Base-by-base conservation (phyloP, 1,140 invertebrate species). In the Eupristina koningsbergeri region DNA sequence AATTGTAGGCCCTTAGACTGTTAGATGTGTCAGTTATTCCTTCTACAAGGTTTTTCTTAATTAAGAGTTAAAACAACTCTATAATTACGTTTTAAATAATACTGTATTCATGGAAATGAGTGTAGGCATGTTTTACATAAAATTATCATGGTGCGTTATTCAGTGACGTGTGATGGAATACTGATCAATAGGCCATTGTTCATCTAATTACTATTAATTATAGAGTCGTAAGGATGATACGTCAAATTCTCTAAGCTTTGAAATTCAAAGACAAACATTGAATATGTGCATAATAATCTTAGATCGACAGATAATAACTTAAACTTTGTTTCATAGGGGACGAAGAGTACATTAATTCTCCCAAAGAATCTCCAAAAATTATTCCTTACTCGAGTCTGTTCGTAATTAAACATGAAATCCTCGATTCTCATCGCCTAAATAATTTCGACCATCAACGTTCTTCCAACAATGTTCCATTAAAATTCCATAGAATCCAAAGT, bases 391-490 rank as follows among this genome's bases (percentile, higher is more conserved):
- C 29, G 19, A 26, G 3, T 9, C 53, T 50, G 2, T 17, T 13
- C 22, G 2, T 58, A 58, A 53, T 53, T 53, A 19, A 17, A 7
- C 50, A 17, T 17, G 7, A 13, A 58, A 58, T 58, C 19, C 17
- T 2, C 34, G 50, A 34, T 73, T 80, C 67, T 45, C 67, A 53
- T 69, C 63, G 41, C 63, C 15, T 26, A 29, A 45, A 45, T 9
- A 76, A 76, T 47, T 39, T 19, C 50, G 1, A 19, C 19, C 58
- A n/a, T n/a, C n/a, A n/a, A n/a, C n/a, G 13, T 36, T 39, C 36
- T 47, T 63, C 58, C 80, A 50, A 81, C 71, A 75, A 81, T 45
- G 53, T 17, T 17, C 73, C 80, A 82, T 82, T 82, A 82, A 67
- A 82, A 82, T 82, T 76, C 58, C 31, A 3, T 9, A 22, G 7